Percentiles rank a stretch among this genome's conserved stretches.
Evolutionary conservation across 1,140 invertebrate species (phyloP).

Genomic region (Lerema accius): DNA sequence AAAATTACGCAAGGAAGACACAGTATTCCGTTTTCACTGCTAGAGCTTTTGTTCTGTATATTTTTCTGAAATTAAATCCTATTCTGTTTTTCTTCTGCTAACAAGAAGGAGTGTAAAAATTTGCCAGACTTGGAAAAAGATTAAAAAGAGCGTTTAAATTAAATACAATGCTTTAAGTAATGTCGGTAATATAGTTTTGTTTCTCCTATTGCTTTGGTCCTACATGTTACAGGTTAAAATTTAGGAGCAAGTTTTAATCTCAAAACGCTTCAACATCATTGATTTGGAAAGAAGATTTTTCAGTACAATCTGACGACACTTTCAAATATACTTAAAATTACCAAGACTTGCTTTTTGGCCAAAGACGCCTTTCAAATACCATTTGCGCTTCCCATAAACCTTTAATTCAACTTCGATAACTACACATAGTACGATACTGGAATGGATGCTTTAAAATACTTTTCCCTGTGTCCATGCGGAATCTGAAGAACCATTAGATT

Average conservation of each 20-base stretch:
- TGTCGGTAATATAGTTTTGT: too few species aligned
- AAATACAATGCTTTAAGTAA: not conserved
- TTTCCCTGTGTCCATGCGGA: conserved; percentile 53
- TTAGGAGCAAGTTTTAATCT: too few species aligned
- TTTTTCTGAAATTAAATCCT: conserved; percentile 24
- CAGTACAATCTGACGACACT: too few species aligned
- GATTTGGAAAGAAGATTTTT: too few species aligned
- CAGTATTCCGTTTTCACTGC: conserved; percentile 22
- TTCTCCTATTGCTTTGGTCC: not conserved
- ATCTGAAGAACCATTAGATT: not conserved
- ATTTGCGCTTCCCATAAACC: not conserved
- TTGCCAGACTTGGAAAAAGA: not conserved
- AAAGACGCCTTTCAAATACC: too few species aligned
- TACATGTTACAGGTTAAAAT: too few species aligned
- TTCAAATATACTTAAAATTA: too few species aligned
- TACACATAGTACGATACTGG: conserved; percentile 9
- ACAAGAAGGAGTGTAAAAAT: not conserved
- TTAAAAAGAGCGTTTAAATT: not conserved
- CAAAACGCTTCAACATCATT: too few species aligned
- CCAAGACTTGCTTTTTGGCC: too few species aligned
- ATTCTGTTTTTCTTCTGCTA: conserved; percentile 5
- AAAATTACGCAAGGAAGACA: conserved; percentile 24
- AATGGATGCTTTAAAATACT: conserved; percentile 53
- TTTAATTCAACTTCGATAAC: not conserved
- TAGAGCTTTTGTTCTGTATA: conserved; percentile 30